A percentile compares a stretch with the other conserved stretches of the same genome.
Conservation (phyloP, 2,888 invertebrate species). For the Scelioninae gen. 2 region DNA sequence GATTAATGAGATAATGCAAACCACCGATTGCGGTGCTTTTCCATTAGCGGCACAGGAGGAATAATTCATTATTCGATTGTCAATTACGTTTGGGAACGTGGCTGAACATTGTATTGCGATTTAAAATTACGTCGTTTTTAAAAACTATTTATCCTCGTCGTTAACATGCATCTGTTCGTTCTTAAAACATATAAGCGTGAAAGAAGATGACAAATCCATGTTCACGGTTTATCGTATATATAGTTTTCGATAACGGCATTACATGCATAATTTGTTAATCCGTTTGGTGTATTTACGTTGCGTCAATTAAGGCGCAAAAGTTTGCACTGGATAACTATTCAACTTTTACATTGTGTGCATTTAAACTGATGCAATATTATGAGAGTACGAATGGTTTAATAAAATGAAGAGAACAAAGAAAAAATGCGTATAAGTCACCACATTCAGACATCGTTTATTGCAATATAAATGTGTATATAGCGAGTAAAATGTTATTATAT, state of each 20-base stretch:
- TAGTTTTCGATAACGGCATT: constrained; percentile 17
- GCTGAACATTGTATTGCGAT: constrained; percentile 10
- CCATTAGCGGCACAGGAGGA: constrained; percentile 16
- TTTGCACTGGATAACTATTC: constrained; percentile 17
- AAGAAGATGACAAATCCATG: neutral
- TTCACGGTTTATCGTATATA: constrained; percentile 1
- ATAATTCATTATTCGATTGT: constrained; percentile 55
- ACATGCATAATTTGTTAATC: constrained; percentile 21
- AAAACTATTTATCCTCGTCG: constrained; percentile 15
- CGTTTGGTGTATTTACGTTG: constrained; percentile 23
- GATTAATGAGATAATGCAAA: constrained; percentile 11
- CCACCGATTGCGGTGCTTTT: constrained; percentile 11
- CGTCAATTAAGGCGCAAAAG: constrained; percentile 16
- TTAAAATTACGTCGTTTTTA: constrained; percentile 12
- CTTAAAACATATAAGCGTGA: neutral
- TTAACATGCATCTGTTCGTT: neutral
- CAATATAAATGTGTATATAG: constrained; percentile 75
- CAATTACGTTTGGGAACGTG: constrained; percentile 20
- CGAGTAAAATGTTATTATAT: constrained; percentile 67
- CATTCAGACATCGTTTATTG: constrained; percentile 70
- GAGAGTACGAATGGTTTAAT: constrained; percentile 21
- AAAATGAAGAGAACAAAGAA: constrained; percentile 8
- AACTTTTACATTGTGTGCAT: constrained; percentile 61
- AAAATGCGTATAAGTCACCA: constrained; percentile 57
- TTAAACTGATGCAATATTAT: constrained; percentile 37